These are phyloP conservation scores for Leptocoma aspasia DNA, from an alignment of 2,113 vertebrate genomes.

Conservation along the genomic window DNA sequence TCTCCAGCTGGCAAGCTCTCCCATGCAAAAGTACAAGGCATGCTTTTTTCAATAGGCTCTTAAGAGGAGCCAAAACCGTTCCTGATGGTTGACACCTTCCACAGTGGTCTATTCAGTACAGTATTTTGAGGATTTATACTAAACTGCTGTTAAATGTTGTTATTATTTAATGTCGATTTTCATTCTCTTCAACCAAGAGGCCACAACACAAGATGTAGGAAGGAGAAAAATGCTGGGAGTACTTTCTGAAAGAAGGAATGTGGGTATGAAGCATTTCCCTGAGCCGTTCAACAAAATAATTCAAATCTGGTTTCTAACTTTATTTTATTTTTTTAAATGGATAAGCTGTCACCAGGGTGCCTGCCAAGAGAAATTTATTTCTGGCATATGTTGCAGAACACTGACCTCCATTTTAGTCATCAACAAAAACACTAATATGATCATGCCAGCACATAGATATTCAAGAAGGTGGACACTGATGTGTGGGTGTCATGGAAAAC, in stretches of 20 bases:
- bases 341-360: not conserved
- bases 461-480: not conserved
- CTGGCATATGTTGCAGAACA: not conserved
- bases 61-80: not conserved
- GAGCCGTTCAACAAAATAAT: not conserved
- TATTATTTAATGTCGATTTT: not conserved
- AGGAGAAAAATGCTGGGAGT: not conserved
- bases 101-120: not conserved
- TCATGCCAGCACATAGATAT: not conserved
- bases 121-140: not conserved
- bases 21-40: not conserved
- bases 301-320: not conserved
- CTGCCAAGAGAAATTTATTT: not conserved
- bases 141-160: not conserved
- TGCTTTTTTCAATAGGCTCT: not conserved
- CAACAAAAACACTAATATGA: not conserved
- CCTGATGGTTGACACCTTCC: not conserved
- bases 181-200: not conserved
- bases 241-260: not conserved
- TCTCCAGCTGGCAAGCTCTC: not conserved
- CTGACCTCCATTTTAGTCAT: not conserved
- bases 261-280: not conserved
- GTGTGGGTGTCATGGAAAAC: not conserved
- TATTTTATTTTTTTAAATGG: not conserved
- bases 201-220: rapidly evolving